phyloP scores from a whole-genome alignment of 2,797 vertebrate species.

The Sarcophilus harrisii region DNA sequence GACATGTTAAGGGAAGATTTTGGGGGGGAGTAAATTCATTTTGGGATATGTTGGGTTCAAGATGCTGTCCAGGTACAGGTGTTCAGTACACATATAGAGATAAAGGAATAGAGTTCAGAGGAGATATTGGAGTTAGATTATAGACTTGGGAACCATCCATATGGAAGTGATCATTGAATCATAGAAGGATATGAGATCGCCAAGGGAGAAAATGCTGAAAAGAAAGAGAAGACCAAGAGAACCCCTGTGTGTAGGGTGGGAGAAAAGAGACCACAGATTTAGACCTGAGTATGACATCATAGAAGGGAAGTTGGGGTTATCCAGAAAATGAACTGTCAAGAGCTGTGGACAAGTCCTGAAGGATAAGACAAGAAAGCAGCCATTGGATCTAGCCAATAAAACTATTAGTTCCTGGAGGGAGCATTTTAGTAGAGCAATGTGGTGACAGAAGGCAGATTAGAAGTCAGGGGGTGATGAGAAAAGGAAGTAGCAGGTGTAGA shows the following conservation, averaged over 20 bases:
- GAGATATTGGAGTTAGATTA: not conserved
- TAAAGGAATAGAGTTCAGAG: not conserved
- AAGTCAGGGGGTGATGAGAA: not conserved
- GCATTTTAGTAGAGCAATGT: not conserved
- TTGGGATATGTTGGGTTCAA: not conserved
- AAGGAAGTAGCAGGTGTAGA: slow-evolving; percentile 9
- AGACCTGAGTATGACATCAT: not conserved
- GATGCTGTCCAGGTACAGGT: not conserved
- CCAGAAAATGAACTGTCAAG: not conserved
- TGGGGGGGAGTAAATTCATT: not conserved
- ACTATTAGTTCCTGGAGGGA: not conserved
- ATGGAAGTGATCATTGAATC: not conserved
- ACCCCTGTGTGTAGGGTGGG: not conserved
- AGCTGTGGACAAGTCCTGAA: not conserved
- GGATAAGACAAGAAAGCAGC: not conserved
- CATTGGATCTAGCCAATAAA: not conserved
- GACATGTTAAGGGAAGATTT: not conserved
- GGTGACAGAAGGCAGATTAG: not conserved
- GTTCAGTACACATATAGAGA: not conserved
- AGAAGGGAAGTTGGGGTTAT: not conserved
- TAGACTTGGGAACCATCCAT: not conserved
- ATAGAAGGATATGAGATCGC: not conserved
- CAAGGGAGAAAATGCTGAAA: not conserved
- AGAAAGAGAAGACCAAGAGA: not conserved
- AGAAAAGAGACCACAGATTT: not conserved